Base-by-base conservation (phyloP, 2,113 vertebrate species). In the Miniopterus natalensis region DNA sequence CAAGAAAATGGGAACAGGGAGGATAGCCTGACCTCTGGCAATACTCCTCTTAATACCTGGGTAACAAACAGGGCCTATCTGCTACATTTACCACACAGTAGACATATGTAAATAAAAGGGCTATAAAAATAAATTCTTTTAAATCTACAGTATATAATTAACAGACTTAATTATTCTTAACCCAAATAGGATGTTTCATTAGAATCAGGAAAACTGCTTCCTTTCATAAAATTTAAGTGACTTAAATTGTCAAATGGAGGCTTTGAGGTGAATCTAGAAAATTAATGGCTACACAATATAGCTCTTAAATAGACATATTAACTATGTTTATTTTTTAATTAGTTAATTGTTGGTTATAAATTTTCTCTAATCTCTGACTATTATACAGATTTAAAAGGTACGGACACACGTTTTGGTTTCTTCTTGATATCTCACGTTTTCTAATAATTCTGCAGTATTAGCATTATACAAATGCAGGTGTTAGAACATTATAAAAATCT, bases 211-310 rank as follows among this genome's bases (percentile, higher is more conserved):
- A 86, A 96, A 83, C 14, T 20, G 20, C 51, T 92, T 92, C 36
- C 23, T 51, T 63, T 79, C 68, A 42, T 25, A 87, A 86, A 95
- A 97, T 88, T 85, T 61, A 88, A 94, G 55, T 71, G 51, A 88
- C 78, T 75, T 91, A 86, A 95, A 59, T 23, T n/a, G 23, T 66
- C 80, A 92, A 90, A 80, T 40, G 65, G n/a, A 85, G 70, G 13
- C 61, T 90, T 71, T 70, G 14, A 90, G 51, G 66, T 77, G 13
- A 95, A 96, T 81, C 53, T 77, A 96, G 80, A 96, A 90, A 79
- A 86, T 61, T 23, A 95, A 87, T 27, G 57, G 42, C 40, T 85
- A 85, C 29, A 73, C 0, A 81, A 57, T 1, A 36, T 27, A 25
- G 47, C 15, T 89, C 31, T 90, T 90, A 74, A 84, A 84, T 0